phyloP scores from a whole-genome alignment of 2,797 vertebrate genomes.

The Gila robusta region DNA sequence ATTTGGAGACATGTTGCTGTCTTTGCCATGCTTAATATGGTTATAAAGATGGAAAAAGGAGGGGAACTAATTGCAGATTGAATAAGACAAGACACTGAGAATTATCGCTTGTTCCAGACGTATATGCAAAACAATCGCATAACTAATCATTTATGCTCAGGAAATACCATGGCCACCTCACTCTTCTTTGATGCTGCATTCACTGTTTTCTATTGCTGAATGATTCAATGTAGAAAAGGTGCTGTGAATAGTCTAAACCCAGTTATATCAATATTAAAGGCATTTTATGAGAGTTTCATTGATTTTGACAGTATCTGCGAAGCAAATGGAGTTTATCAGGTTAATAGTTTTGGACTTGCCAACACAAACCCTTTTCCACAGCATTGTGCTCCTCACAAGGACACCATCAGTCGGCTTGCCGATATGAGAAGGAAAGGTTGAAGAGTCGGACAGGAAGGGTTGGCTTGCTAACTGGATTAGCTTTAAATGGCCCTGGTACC shows the following conservation, averaged over 20 bases:
- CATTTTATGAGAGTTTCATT: slow-evolving; percentile 45
- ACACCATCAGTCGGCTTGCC: slow-evolving; percentile 51
- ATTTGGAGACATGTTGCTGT: background rate
- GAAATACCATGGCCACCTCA: slow-evolving; percentile 8
- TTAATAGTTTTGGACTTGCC: slow-evolving; percentile 51
- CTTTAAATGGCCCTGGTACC: slow-evolving; percentile 61
- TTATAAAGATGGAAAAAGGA: slow-evolving; percentile 29
- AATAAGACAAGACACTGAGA: background rate
- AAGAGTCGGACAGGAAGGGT: slow-evolving; percentile 64
- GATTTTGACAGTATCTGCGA: slow-evolving; percentile 42
- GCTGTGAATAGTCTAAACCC: background rate
- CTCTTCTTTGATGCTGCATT: background rate
- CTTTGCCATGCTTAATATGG: slow-evolving; percentile 42
- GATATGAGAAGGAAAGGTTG: slow-evolving; percentile 62
- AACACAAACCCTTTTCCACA: slow-evolving; percentile 24
- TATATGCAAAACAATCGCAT: slow-evolving; percentile 16
- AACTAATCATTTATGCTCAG: slow-evolving; percentile 27
- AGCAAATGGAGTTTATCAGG: slow-evolving; percentile 48
- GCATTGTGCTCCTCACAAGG: slow-evolving; percentile 12
- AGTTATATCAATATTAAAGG: slow-evolving; percentile 28
- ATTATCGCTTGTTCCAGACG: background rate
- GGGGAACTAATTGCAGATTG: slow-evolving; percentile 29
- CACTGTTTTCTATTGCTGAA: background rate
- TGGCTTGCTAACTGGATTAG: slow-evolving; percentile 77
- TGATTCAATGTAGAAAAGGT: slow-evolving; percentile 10